Evolutionary conservation across 2,113 vertebrate genomes (phyloP), one percentile per base, ranked within the genome.

Genomic region (Telmatochromis brichardi): DNA sequence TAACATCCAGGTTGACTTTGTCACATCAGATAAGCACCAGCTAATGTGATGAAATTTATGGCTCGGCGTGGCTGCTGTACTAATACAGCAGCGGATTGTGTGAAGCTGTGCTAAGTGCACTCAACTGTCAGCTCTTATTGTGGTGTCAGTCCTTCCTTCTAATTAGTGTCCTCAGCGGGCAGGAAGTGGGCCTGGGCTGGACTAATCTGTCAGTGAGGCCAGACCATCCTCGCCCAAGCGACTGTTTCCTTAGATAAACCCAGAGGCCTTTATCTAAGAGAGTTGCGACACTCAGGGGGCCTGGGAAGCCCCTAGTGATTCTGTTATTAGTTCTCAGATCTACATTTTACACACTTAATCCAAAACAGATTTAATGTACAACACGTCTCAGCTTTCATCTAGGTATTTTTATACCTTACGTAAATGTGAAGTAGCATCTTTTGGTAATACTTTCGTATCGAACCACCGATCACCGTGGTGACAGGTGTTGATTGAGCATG

Each of bases 241-340:
- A 98, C 97, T 99, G 99, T 99, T 99, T 99, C 99, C 98, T 99
- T 96, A 97, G 99, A 99, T 99, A 99, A 99, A 98, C 97, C 96
- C 96, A 85, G 82, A 88, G 92, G 89, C 88, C 94, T 95, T 96
- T 95, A 95, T 95, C 95, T 93, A 51, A 90, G 90, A 92, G 92
- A 92, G 89, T 92, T 88, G 94, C 50, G 40, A 90, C 86, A 87
- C 91, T 94, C 95, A 93, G 95, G 95, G 95, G 96, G 95, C 96
- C 93, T 96, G 93, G 94, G 93, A 94, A 95, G 90, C 92, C 94
- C 93, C 92, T 82, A n/a, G 92, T 86, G 88, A 85, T 92, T 93
- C 65, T 90, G 90, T 91, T 93, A 92, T 91, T 93, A 81, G 82
- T 84, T 91, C 86, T 92, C 37, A 57, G 82, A 90, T 90, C 57